phyloP scores from a whole-genome alignment of 2,888 invertebrate genomes.

The Cephus sareptanus region DNA sequence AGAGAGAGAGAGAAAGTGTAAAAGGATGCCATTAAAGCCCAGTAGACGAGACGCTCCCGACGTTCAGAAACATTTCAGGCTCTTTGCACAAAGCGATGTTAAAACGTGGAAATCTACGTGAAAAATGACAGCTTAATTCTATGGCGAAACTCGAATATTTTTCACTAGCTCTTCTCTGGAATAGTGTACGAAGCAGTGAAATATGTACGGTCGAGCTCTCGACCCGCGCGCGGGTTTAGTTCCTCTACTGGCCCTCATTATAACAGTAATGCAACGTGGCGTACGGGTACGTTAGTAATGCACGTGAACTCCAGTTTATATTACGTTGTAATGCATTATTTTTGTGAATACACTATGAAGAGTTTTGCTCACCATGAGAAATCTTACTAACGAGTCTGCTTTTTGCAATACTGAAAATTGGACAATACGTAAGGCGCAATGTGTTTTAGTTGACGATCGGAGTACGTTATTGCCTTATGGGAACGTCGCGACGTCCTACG shows the following conservation, averaged over 20 bases:
- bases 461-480: background rate
- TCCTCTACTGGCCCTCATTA: conserved; percentile 23
- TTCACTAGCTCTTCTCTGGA: conserved; percentile 11
- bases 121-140: conserved; percentile 22
- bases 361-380: background rate
- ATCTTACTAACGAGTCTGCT: background rate
- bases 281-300: conserved; percentile 9
- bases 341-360: background rate
- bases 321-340: background rate
- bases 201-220: conserved; percentile 9
- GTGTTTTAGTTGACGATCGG: background rate
- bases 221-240: background rate
- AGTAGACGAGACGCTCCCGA: background rate
- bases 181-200: conserved; percentile 17
- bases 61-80: conserved; percentile 8
- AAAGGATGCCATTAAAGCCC: background rate
- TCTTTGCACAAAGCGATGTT: conserved; percentile 11
- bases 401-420: background rate
- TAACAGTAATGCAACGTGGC: conserved; percentile 22
- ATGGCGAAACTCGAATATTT: conserved; percentile 20
- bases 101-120: conserved; percentile 13
- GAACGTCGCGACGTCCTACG: background rate
- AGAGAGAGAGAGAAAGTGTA: conserved; percentile 9
- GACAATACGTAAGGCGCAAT: background rate
- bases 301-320: conserved; percentile 7